Conservation (phyloP, 1,140 invertebrate species). For the Zeugodacus cucurbitae region DNA sequence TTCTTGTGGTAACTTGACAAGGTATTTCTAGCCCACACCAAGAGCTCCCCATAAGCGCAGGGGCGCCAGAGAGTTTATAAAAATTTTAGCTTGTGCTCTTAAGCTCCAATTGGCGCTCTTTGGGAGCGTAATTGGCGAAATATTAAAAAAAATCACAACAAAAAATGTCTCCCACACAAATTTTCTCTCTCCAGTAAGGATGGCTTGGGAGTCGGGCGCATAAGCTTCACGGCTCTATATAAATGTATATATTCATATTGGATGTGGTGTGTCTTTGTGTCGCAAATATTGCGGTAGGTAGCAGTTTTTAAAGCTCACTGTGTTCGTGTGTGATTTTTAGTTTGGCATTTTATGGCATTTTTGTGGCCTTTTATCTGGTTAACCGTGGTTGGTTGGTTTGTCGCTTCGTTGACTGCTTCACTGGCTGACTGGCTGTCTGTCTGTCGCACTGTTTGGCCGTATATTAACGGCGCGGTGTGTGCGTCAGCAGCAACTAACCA, state of each 20-base stretch:
- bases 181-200: not conserved
- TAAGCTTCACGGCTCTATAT: not conserved
- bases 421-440: not conserved
- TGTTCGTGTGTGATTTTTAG: slow-evolving; percentile 55
- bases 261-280: not conserved
- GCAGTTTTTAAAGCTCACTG: slow-evolving; percentile 22
- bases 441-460: not conserved
- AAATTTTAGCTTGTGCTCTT: not conserved
- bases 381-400: slow-evolving; percentile 61
- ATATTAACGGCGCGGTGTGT: not conserved
- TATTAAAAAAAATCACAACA: not conserved
- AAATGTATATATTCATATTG: not conserved
- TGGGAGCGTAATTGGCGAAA: not conserved
- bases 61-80: not conserved
- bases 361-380: slow-evolving; percentile 66
- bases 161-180: not conserved
- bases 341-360: slow-evolving; percentile 66
- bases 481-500: not conserved
- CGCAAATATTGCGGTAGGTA: slow-evolving; percentile 10
- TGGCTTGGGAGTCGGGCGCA: not conserved
- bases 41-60: not conserved
- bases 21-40: not conserved
- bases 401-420: not conserved
- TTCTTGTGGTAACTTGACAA: not conserved
- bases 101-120: slow-evolving; percentile 21